Base-by-base conservation (phyloP, 2,888 invertebrate genomes). In the Drosophila engyochracea region DNA sequence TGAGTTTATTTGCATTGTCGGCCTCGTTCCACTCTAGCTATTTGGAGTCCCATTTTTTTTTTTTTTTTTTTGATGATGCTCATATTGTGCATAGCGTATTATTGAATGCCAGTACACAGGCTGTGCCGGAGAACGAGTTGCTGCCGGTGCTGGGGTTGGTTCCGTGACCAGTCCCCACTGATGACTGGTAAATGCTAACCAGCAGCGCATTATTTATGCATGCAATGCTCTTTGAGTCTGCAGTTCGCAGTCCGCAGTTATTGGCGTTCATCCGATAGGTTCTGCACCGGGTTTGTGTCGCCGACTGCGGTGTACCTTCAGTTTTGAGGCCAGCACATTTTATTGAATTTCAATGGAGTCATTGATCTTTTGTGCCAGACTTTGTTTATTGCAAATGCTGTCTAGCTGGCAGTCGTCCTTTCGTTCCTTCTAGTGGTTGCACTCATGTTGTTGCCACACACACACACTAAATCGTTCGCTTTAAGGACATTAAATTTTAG, bases 171-270 rank as follows among this genome's bases (percentile, higher is more conserved):
- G 63, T 25, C 4, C 22, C 58, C 58, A 44, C 16, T 58, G 39
- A n/a, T 31, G 30, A 30, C 41, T 41, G 31, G 28, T 4, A 25
- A 22, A 66, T 58, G 60, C 62, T 55, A 59, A 53, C 39, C 59
- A 67, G 51, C 59, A 70, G 72, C 76, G 80, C 82, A 89, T 87
- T 87, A 87, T 87, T 89, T 87, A 87, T 87, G 89, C 87, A 89
- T 89, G 87, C 87, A 85, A 83, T 82, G 85, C 87, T 84, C 83
- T 89, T 87, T 87, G 87, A 89, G 87, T 89, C 86, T 89, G 81
- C 86, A 44, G 58, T 41, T 22, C 41, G 41, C 31, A 58, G 58
- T 22, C 31, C 79, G 89, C 86, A 81, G 84, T 84, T 86, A 87
- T 89, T 84, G 85, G 62, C 81, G 73, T 75, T 69, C 74, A 67